A percentile compares a stretch with the other conserved stretches of the same genome.
Conservation (phyloP, 2,113 vertebrate genomes). For the Percina caprodes region DNA sequence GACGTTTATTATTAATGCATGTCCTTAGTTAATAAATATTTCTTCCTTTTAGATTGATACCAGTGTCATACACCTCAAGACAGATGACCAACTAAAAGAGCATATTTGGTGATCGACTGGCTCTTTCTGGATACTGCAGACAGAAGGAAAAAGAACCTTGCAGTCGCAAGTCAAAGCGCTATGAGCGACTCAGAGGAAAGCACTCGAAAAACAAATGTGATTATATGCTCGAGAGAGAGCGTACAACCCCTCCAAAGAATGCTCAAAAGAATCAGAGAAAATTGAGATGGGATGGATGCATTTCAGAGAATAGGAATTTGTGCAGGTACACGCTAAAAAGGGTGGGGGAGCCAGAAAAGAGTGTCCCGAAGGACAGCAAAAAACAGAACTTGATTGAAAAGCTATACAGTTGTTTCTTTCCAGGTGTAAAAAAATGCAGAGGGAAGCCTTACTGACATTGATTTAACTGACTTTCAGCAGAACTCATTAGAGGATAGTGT, state of each 20-base stretch:
- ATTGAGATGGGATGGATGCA: too few species aligned
- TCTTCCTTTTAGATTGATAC: neutral
- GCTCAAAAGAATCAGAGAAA: neutral
- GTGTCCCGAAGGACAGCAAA: neutral
- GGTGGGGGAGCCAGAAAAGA: neutral
- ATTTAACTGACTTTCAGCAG: slow-evolving; percentile 16
- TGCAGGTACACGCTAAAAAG: neutral
- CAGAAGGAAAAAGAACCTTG: neutral
- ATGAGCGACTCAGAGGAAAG: neutral
- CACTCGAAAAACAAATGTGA: neutral
- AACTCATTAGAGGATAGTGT: neutral
- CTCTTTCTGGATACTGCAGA: neutral
- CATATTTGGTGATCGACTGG: neutral
- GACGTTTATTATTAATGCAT: neutral
- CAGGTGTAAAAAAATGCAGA: neutral
- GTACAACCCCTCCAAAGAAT: neutral
- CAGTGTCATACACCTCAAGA: neutral
- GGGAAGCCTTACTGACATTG: neutral
- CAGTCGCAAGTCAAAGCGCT: neutral
- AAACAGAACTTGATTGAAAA: slow-evolving; percentile 1
- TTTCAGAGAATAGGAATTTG: neutral
- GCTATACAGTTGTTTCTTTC: neutral
- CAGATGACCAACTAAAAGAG: neutral
- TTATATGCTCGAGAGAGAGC: neutral
- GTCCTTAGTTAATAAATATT: neutral